Evolutionary conservation across 2,797 vertebrate species (phyloP), one percentile per base, ranked within the genome.

Genomic region (Meriones psammophilus): DNA sequence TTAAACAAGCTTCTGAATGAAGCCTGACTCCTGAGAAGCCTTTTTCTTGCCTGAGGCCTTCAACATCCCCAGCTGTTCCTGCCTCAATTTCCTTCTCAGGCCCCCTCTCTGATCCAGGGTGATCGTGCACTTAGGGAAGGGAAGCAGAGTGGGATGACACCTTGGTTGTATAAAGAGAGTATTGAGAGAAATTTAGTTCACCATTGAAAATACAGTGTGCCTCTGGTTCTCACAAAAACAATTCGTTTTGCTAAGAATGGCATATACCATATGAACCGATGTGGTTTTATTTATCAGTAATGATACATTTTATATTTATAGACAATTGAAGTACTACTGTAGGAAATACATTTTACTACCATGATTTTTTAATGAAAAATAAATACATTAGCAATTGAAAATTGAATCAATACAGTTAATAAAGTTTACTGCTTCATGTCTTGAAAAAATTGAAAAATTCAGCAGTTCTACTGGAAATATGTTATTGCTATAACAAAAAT

Each of bases 301-400:
- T 76, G 71, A 69, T 46, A 92, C 13, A n/a, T 92, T 90, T 95
- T 95, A 88, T 94, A 54, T 14, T 62, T 58, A 64, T 62, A 64
- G 58, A 73, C 28, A 92, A 88, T 15, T 88, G 84, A n/a, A 86
- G 2, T 8, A 91, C 28, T 85, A 77, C 79, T 90, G n/a, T 74
- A 74, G 5, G 87, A 56, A 88, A 50, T 93, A 91, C 66, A 80
- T 84, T 92, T 62, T 84, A 87, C 28, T 58, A 90, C 33, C 54
- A 66, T 93, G 30, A 84, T 85, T 83, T 73, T 56, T 5, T 77
- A 84, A 46, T 36, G 24, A 76, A 84, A 85, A 26, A 79, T 46
- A 91, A 81, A 42, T 64, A 13, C 30, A 69, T 92, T 83, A 74
- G 54, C 84, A 46, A 92, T 24, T 91, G 50, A 88, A 66, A 92